Evolutionary conservation across 2,113 vertebrate species (phyloP).

Genomic region (Myotis brandtii): DNA sequence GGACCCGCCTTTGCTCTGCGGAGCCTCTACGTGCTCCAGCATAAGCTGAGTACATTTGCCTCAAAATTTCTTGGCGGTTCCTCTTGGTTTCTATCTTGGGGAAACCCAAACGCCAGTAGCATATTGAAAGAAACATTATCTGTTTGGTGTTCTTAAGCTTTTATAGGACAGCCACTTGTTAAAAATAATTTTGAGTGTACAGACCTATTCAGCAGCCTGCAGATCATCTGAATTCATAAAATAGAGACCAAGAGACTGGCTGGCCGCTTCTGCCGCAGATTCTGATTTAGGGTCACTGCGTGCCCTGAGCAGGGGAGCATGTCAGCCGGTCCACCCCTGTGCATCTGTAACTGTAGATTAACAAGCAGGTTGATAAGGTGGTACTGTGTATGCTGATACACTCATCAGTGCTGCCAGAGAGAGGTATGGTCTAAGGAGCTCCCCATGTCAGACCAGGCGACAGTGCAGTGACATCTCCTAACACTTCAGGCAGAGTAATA

Average conservation of each 20-base stretch:
- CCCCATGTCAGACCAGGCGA: slow-evolving; percentile 79
- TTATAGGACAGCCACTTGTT: not conserved
- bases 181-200: not conserved
- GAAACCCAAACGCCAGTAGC: not conserved
- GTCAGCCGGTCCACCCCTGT: not conserved
- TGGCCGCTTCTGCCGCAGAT: not conserved
- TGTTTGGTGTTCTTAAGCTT: not conserved
- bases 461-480: slow-evolving; percentile 83
- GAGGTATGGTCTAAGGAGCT: slow-evolving; percentile 76
- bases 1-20: not conserved
- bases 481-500: slow-evolving; percentile 84
- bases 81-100: not conserved
- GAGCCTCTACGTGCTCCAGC: not conserved
- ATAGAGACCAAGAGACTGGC: not conserved
- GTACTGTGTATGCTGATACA: slow-evolving; percentile 82
- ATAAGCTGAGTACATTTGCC: not conserved
- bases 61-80: not conserved
- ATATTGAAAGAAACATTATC: not conserved
- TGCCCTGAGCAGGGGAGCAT: not conserved
- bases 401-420: slow-evolving; percentile 81
- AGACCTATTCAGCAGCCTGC: not conserved
- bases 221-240: not conserved
- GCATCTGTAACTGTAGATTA: slow-evolving; percentile 79
- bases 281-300: not conserved
- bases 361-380: slow-evolving; percentile 78